phyloP scores from a whole-genome alignment of 2,113 vertebrate species.

The Ranitomeya imitator region DNA sequence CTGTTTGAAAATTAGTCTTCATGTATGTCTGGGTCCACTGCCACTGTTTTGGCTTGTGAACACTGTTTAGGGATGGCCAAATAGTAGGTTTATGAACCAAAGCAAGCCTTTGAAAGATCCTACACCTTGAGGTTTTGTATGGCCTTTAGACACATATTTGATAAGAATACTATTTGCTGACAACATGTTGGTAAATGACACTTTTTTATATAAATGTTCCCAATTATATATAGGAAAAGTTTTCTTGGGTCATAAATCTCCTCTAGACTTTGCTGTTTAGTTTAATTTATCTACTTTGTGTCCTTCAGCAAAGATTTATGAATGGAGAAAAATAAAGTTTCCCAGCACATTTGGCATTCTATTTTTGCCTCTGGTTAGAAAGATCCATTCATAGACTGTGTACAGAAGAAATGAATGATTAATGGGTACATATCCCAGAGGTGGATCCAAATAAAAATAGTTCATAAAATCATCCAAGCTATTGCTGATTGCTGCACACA shows the following conservation, averaged over 20 bases:
- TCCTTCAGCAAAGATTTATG: not conserved
- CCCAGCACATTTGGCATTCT: not conserved
- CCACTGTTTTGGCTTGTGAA: too few relatives aligned
- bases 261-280: not conserved
- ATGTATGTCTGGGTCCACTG: too few relatives aligned
- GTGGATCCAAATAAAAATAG: conserved; percentile 19
- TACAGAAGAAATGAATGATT: conserved; percentile 44
- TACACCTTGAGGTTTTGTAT: too few relatives aligned
- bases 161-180: too few relatives aligned
- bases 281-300: not conserved
- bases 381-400: conserved; percentile 29
- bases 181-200: too few relatives aligned
- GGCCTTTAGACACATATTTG: too few relatives aligned
- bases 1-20: too few relatives aligned
- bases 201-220: not conserved
- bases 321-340: not conserved
- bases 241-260: not conserved
- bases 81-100: too few relatives aligned
- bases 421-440: conserved; percentile 31
- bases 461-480: conserved; percentile 1
- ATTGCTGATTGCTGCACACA: not conserved
- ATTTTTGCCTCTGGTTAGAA: conserved; percentile 33
- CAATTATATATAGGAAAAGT: not conserved
- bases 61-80: too few relatives aligned
- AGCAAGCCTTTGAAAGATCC: too few relatives aligned